Evolutionary conservation across 37 sponge, comb jelly and placozoan species (phyloP), one percentile per base, ranked within the genome.

Genomic region (Tethya wilhelma): DNA sequence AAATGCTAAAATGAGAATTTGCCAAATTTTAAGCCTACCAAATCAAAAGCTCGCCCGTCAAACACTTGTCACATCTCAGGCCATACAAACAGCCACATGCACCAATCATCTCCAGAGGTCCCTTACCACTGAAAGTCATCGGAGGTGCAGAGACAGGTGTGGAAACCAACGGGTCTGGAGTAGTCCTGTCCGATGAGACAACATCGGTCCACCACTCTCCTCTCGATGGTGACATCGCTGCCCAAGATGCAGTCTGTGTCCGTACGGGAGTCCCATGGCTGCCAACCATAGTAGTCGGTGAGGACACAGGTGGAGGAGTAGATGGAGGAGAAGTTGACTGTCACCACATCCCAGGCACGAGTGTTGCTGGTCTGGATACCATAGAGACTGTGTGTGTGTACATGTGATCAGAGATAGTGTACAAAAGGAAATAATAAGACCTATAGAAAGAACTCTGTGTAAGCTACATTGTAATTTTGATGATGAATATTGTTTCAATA

Each of bases 121-220:
- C 17, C 81, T 38, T 73, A 94, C 88, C 97, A 97, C 37, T 94
- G 95, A 89, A 80, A 97, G 84, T 97, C 97, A 22, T 94, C 90
- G 23, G 37, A 42, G 11, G 22, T 81, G 53, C 97, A 97, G 4
- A 38, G 37, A 76, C 97, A 97, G n/a, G 32, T n/a, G 22, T 66
- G 33, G 63, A 62, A 57, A 40, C 9, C 69, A 11, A 77, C 46
- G 9, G 42, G 56, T 17, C 92, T 46, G 11, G 34, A 63, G 65
- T 91, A 97, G 46, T 77, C 73, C 23, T 46, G 40, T 0, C 97
- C 90, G 41, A 86, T 94, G 45, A 74, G 88, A 82, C 97, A 97
- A 40, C 92, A 89, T 17, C 39, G 44, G 31, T 41, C 25, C 1
- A 82, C 42, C 40, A 70, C 78, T 30, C 97, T 71, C 23, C 97